Percentiles rank a stretch among this genome's conserved stretches.
Conservation (phyloP, 2,797 vertebrate genomes). For the Acridotheres tristis region DNA sequence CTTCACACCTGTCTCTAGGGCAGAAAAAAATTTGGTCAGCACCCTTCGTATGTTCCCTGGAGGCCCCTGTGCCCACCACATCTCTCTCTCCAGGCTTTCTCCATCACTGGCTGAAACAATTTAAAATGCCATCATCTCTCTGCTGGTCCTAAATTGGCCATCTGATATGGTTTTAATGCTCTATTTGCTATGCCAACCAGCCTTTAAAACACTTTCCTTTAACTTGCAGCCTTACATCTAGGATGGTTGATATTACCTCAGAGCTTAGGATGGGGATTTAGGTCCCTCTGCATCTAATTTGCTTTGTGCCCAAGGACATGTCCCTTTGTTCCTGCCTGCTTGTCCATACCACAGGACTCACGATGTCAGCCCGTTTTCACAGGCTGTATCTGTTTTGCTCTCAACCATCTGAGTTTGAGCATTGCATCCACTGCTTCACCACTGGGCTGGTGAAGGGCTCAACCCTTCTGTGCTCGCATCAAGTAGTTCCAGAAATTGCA, state of each 20-base stretch:
- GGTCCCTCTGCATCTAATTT: not conserved
- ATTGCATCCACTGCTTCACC: rapidly evolving
- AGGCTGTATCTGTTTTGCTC: not conserved
- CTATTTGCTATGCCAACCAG: constrained; percentile 15
- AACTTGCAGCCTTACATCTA: not conserved
- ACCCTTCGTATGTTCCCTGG: not conserved
- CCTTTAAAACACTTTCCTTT: not conserved
- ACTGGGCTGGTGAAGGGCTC: not conserved
- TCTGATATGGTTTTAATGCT: constrained; percentile 41
- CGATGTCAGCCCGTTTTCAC: not conserved
- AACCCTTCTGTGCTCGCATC: not conserved
- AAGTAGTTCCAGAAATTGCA: not conserved
- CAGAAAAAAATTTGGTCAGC: not conserved
- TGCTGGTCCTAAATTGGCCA: constrained; percentile 20
- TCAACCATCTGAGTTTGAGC: rapidly evolving
- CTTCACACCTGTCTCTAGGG: not conserved
- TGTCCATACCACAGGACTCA: not conserved
- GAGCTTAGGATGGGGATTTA: not conserved
- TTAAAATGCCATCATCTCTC: constrained; percentile 42
- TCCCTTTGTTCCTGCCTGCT: not conserved
- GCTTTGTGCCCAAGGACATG: not conserved
- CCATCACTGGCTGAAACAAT: constrained; percentile 11
- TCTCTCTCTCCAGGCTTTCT: not conserved
- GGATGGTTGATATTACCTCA: not conserved
- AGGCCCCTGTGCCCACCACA: not conserved